phyloP scores from a whole-genome alignment of 2,113 vertebrate genomes.

The Nycticryphes semicollaris region DNA sequence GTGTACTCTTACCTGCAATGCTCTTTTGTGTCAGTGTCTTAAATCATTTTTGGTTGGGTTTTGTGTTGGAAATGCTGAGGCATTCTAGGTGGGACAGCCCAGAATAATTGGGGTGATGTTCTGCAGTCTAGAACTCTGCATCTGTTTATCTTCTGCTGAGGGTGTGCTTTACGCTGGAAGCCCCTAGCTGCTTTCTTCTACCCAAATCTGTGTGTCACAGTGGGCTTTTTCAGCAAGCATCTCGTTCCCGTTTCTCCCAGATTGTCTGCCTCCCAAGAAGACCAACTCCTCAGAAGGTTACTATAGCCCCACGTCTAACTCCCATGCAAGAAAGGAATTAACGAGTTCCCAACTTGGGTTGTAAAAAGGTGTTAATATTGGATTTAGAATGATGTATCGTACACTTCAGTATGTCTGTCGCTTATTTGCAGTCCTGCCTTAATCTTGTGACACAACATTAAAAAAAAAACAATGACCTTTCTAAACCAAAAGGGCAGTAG shows the following conservation, averaged over 20 bases:
- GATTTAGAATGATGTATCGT: not conserved
- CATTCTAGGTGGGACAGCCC: not conserved
- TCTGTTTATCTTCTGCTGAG: not conserved
- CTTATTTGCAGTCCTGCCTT: not conserved
- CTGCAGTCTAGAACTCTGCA: not conserved
- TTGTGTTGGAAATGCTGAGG: not conserved
- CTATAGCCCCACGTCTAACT: not conserved
- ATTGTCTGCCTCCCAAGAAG: not conserved
- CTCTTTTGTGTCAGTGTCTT: not conserved
- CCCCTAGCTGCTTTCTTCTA: not conserved
- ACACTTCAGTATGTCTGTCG: not conserved
- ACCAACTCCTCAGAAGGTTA: not conserved
- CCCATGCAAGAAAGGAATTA: not conserved
- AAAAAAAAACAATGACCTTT: not conserved
- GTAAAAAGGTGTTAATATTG: not conserved
- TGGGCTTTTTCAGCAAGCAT: not conserved
- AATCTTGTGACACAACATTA: not conserved
- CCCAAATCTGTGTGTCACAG: not conserved
- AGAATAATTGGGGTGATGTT: not conserved
- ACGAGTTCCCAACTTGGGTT: not conserved
- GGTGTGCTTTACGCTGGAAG: not conserved
- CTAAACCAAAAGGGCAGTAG: not conserved
- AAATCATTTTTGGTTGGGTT: not conserved
- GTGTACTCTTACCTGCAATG: not conserved
- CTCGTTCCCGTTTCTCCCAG: conserved; percentile 14